Base-by-base conservation (phyloP, 53 echinoderm and acorn worm species). In the Temnopleurus reevesii region DNA sequence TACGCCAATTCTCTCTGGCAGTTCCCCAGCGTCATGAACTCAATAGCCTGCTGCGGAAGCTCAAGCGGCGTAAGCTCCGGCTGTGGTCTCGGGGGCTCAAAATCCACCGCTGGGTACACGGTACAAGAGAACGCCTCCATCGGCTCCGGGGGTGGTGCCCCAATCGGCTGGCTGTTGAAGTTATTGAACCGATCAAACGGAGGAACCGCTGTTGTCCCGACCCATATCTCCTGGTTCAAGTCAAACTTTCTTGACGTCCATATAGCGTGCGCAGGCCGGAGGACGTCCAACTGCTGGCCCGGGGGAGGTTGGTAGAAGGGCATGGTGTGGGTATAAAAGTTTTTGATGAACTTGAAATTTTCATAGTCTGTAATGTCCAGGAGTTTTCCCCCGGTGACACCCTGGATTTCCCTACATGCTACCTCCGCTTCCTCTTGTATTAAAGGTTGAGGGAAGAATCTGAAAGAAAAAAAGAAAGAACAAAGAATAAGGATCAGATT, bases 301-400 rank as follows among this genome's bases (percentile, higher is more conserved):
- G 8, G 13, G 0, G 88, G 88, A 17, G 88, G 88, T 12, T 65
- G 49, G 53, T 34, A 66, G 54, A 30, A 49, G 0, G 85, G 85
- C 53, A 87, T 1, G 8, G 66, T 65, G 21, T 55, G 51, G 17
- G 51, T 71, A 71, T 87, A 87, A 9, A 28, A 51, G 66, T 71
- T 87, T 53, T 34, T 65, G 54, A 87, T 53, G 54, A 87, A 87
- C 9, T 17, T 46, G 53, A 87, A 87, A 49, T 15, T 87, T 29
- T 87, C 53, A 35, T 19, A n/a, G 53, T 87, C 88, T 23, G 30
- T 71, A 35, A 87, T 87, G 76, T 87, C 88, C 9, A 87, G 88
- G 21, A 87, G 88, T 35, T 66, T 87, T 9, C 66, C 66, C 4
- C 66, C 88, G 10, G 21, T 55, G 0, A 87, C 88, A 5, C 24